Conservation (phyloP, 2,888 invertebrate species). For the Petrophora chlorosata region DNA sequence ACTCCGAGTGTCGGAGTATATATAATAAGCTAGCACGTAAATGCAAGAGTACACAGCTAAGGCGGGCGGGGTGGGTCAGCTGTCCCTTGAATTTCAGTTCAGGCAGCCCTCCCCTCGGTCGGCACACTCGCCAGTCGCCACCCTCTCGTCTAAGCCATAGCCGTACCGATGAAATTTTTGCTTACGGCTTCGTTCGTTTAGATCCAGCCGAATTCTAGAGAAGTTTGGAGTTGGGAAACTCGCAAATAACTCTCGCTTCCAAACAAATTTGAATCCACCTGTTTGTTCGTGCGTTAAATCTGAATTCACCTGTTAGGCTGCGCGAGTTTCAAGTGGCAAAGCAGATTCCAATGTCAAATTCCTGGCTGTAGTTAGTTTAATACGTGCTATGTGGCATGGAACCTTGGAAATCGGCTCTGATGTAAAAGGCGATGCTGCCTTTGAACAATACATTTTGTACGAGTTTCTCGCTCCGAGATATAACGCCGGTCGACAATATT, state of each 20-base stretch:
- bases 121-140: no score
- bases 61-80: conserved; percentile 31
- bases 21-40: conserved; percentile 31
- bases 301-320: conserved; percentile 11
- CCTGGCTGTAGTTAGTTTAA: conserved; percentile 2
- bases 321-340: conserved; percentile 8
- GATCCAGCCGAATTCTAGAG: conserved; percentile 16
- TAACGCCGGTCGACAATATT: background rate
- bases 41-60: conserved; percentile 25
- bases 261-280: conserved; percentile 15
- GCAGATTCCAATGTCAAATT: conserved; percentile 15
- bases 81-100: conserved; percentile 33
- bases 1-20: background rate
- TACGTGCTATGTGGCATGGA: conserved; percentile 4
- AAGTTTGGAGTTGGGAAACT: conserved; percentile 20
- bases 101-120: conserved; percentile 22
- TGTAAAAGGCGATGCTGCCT: conserved; percentile 10
- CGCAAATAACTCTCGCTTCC: conserved; percentile 22
- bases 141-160: conserved; percentile 28
- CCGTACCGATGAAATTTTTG: conserved; percentile 30
- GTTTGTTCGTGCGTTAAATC: conserved; percentile 19
- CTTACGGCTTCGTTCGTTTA: conserved; percentile 12
- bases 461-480: conserved; percentile 2
- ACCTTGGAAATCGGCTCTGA: conserved; percentile 3
- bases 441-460: conserved; percentile 3